Base-by-base conservation (phyloP, 2,113 vertebrate species). In the Tragelaphus strepsiceros region DNA sequence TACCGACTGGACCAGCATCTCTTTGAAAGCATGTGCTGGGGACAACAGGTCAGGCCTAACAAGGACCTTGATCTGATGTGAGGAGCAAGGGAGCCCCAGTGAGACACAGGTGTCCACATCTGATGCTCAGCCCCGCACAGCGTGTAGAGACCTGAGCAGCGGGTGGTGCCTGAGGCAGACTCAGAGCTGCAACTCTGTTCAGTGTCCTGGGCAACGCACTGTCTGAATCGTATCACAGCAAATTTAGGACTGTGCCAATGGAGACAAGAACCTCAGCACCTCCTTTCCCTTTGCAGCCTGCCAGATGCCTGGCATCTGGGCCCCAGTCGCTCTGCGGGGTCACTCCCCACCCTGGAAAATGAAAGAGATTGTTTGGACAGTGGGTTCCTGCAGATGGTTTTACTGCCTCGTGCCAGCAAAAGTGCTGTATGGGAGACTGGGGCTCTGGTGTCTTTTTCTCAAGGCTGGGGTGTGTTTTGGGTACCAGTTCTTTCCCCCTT, bases 41-140 rank as follows among this genome's bases (percentile, higher is more conserved):
- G 58, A 81, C 53, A 53, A 3, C 15, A n/a, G 90, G 95, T 77
- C 43, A 67, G 54, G 54, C 19, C 43, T 80, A 24, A 56, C 5
- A 64, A 84, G 53, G 71, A 74, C 82, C 35, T 82, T 4, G 49
- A 49, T 80, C 77, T 56, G 49, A 51, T 19, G 10, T 3, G 17
- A 95, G 61, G 54, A 77, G 32, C 21, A 17, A 49, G 17, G 1
- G 58, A 59, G 10, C 24, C 74, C 35, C 15, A 4, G 11, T 62
- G 56, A 64, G 54, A 88, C 24, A 1, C 14, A 14, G 4, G 1
- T 28, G 1, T 15, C 84, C 10, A 0, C 1, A 7, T 53, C 67
- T 51, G 9, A 13, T 32, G 8, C 58, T 26, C 19, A 46, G 81
- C 19, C 19, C 64, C 4, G 3, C 80, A 32, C 6, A 2, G 19